Percentiles rank a stretch among this genome's conserved stretches.
Conservation (phyloP, 2,888 invertebrate species). For the Drosophila pegasa region DNA sequence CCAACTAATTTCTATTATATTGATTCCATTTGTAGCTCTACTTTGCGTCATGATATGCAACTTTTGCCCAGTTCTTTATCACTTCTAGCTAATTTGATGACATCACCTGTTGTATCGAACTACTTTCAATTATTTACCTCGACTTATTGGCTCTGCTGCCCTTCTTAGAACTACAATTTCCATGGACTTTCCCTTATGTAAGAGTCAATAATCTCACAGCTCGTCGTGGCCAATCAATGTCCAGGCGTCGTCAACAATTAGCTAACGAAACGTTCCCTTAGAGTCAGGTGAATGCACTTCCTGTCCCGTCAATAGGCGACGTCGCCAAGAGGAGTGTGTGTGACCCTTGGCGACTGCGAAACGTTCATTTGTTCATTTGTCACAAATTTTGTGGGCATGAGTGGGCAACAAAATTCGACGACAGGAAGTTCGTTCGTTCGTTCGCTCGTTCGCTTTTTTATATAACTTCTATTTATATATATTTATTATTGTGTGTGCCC, state of each 20-base stretch:
- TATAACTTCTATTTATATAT: slow-evolving; percentile 43
- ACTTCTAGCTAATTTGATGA: neutral
- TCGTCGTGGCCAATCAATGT: no score
- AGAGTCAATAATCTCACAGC: slow-evolving; percentile 1
- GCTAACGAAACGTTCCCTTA: slow-evolving; percentile 21
- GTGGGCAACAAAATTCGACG: slow-evolving; percentile 49
- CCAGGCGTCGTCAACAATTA: slow-evolving; percentile 42
- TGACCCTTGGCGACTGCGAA: slow-evolving; percentile 38
- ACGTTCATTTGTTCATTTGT: slow-evolving; percentile 61
- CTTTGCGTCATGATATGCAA: neutral
- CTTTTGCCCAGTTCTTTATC: neutral
- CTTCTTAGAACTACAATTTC: neutral
- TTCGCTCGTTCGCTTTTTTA: slow-evolving; percentile 42
- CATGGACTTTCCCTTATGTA: neutral
- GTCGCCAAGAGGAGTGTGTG: slow-evolving; percentile 32
- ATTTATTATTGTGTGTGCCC: slow-evolving; percentile 20
- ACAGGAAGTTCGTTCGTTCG: slow-evolving; percentile 63
- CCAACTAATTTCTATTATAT: neutral
- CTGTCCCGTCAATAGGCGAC: slow-evolving; percentile 41
- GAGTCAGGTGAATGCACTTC: slow-evolving; percentile 58
- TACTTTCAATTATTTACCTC: neutral
- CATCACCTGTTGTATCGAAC: neutral
- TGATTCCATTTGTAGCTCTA: neutral
- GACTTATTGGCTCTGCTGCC: neutral
- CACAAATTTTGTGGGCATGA: slow-evolving; percentile 63